Conservation (phyloP, 2,797 vertebrate species). For the Pelodytes ibericus region DNA sequence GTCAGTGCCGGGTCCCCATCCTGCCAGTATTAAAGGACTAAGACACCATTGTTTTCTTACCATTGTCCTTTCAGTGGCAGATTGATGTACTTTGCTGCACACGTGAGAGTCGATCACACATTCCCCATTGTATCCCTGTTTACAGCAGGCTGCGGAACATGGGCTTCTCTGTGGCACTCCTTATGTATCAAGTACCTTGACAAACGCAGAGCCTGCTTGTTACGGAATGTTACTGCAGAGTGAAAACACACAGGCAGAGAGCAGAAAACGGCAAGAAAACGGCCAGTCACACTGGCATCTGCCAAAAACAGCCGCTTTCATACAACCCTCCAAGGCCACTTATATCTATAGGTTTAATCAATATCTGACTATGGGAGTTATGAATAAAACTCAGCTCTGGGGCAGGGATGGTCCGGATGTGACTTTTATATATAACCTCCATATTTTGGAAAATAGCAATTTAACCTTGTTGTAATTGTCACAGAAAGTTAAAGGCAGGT, state of each 20-base stretch:
- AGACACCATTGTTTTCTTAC: constrained; percentile 37
- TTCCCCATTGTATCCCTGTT: constrained; percentile 48
- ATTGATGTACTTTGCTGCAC: constrained; percentile 42
- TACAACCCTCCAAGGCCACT: too few relatives aligned
- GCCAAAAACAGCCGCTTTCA: too few relatives aligned
- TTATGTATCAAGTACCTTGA: constrained; percentile 41
- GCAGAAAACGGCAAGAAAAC: not conserved
- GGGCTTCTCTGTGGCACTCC: not conserved
- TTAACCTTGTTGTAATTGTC: too few relatives aligned
- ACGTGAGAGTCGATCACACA: constrained; percentile 42
- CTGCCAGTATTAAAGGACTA: constrained; percentile 51
- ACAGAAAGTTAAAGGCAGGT: not conserved
- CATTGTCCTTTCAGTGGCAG: constrained; percentile 54
- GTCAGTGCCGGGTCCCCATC: constrained; percentile 39
- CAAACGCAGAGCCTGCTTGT: not conserved
- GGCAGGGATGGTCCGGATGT: too few relatives aligned
- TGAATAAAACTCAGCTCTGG: too few relatives aligned
- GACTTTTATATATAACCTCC: too few relatives aligned
- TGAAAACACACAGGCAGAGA: not conserved
- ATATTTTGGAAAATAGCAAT: too few relatives aligned
- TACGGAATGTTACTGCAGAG: constrained; percentile 18
- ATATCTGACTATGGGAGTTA: too few relatives aligned
- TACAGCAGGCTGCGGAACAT: constrained; percentile 31
- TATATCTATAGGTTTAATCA: too few relatives aligned
- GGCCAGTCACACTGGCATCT: too few relatives aligned